A percentile compares a stretch with the other conserved stretches of the same genome.
These are phyloP conservation scores for Pectinophora gossypiella DNA, from an alignment of 1,140 invertebrate genomes.

Conservation along the genomic window DNA sequence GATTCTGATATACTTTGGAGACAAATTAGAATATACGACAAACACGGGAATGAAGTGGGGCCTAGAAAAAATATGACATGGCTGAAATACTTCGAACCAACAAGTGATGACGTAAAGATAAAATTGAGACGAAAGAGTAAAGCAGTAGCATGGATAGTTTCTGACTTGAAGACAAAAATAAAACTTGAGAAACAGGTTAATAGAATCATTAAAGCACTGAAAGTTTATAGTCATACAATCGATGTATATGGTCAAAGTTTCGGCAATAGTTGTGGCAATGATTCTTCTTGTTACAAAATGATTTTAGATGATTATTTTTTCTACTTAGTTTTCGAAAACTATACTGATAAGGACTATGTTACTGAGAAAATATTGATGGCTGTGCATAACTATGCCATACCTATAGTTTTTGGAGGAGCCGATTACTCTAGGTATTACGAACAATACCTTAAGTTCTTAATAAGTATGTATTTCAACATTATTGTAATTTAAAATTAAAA, in stretches of 20 bases:
- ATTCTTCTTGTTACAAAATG: conserved; percentile 34
- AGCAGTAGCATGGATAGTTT: conserved; percentile 50
- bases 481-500: too few species aligned
- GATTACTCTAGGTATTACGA: conserved; percentile 67
- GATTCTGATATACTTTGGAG: conserved; percentile 39
- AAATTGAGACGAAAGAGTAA: conserved; percentile 35
- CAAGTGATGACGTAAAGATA: conserved; percentile 23
- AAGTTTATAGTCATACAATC: conserved; percentile 28
- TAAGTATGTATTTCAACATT: too few species aligned
- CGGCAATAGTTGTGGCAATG: too few species aligned
- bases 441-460: too few species aligned
- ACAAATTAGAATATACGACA: conserved; percentile 32
- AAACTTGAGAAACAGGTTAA: conserved; percentile 14
- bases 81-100: conserved; percentile 27
- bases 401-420: conserved; percentile 51
- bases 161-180: conserved; percentile 31
- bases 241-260: conserved; percentile 49
- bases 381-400: conserved; percentile 40
- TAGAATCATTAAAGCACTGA: conserved; percentile 24
- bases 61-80: conserved; percentile 46
- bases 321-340: conserved; percentile 55
- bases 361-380: conserved; percentile 45
- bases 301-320: conserved; percentile 48
- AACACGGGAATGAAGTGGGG: conserved; percentile 31
- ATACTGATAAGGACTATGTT: conserved; percentile 41